These are phyloP conservation scores for Vespertilio murinus DNA, from an alignment of 2,797 vertebrate species.

Conservation along the genomic window DNA sequence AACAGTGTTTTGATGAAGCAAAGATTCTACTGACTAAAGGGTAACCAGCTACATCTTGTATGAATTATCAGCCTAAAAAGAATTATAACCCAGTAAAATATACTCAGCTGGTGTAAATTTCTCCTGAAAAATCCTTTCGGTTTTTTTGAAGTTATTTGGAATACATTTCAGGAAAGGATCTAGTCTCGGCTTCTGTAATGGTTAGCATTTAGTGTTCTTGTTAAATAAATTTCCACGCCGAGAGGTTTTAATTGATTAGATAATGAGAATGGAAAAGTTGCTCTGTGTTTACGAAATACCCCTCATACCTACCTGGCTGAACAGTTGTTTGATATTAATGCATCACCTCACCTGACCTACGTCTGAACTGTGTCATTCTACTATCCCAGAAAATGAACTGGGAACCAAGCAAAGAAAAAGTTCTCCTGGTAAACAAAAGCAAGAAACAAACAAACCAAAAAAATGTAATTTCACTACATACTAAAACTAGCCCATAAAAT, in stretches of 20 bases:
- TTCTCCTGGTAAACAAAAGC: conserved; percentile 31
- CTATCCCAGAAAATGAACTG: conserved; percentile 49
- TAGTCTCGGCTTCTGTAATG: neutral
- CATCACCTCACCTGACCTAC: neutral
- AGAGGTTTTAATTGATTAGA: neutral
- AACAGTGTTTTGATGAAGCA: conserved; percentile 1
- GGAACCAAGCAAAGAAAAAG: conserved; percentile 65
- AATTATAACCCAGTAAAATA: neutral
- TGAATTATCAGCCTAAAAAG: conserved; percentile 24
- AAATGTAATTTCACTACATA: conserved; percentile 60
- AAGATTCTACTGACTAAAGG: neutral
- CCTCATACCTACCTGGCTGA: conserved; percentile 6
- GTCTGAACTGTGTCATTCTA: conserved; percentile 26
- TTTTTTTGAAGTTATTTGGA: neutral
- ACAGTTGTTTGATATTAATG: neutral
- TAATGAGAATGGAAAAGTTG: neutral
- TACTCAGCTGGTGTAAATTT: conserved; percentile 23
- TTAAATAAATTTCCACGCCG: neutral
- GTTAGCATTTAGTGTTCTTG: neutral
- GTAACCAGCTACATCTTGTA: neutral
- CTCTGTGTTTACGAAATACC: conserved; percentile 14
- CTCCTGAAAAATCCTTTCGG: conserved; percentile 30
- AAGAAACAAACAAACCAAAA: conserved; percentile 65
- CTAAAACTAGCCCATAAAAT: conserved; percentile 33
- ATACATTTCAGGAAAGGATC: neutral